phyloP scores from a whole-genome alignment of 1,140 invertebrate genomes.

The Goniozus legneri region DNA sequence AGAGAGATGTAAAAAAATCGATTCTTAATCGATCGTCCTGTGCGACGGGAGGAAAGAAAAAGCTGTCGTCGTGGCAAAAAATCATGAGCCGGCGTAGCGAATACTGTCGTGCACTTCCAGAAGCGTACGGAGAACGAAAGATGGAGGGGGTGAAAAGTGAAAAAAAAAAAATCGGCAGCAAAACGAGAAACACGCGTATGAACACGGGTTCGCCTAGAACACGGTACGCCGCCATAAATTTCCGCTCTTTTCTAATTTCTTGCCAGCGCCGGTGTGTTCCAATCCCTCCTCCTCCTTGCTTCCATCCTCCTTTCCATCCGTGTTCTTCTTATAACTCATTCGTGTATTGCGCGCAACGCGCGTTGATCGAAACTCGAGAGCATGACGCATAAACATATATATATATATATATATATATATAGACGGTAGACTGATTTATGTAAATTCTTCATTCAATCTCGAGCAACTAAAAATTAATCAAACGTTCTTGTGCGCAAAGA shows the following conservation, averaged over 20 bases:
- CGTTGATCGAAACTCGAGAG: conserved; percentile 11
- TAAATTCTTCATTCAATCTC: too few species aligned
- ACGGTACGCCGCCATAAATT: conserved; percentile 22
- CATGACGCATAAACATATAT: conserved; percentile 5
- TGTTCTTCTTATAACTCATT: background rate
- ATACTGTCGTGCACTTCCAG: background rate
- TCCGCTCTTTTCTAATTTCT: conserved; percentile 25
- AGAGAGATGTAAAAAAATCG: too few species aligned
- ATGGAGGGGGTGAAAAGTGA: background rate
- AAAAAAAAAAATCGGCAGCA: background rate
- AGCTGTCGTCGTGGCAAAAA: too few species aligned
- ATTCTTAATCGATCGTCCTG: too few species aligned
- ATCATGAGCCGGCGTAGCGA: background rate
- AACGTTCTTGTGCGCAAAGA: conserved; percentile 20
- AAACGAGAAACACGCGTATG: conserved; percentile 8
- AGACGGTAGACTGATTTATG: conserved; percentile 16
- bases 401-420: too few species aligned
- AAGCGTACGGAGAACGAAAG: too few species aligned
- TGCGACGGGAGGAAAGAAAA: too few species aligned
- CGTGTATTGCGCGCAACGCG: conserved; percentile 17
- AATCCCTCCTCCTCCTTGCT: background rate
- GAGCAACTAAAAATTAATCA: too few species aligned
- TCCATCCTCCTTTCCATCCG: background rate
- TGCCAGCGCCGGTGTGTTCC: conserved; percentile 12
- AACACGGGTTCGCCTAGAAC: background rate